Evolutionary conservation across 2,797 vertebrate genomes (phyloP), one percentile per base, ranked within the genome.

Genomic region (Siniperca obscura): DNA sequence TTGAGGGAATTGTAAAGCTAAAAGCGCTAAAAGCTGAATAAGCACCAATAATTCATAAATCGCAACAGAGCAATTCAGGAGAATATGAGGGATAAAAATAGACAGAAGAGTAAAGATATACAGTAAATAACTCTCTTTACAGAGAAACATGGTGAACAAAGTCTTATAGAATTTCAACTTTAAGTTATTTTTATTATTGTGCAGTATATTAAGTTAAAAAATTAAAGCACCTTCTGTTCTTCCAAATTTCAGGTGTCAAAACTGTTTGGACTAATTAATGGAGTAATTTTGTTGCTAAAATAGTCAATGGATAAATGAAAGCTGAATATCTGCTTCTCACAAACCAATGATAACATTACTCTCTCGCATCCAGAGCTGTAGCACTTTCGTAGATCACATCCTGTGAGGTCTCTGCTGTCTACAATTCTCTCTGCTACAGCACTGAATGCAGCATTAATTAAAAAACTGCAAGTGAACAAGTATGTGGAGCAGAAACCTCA

Each of bases 21-120:
- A 78, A 84, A 78, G 36, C 56, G 62, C 62, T 57, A 48, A 74
- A 48, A 57, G 79, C 36, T 0, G 3, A 62, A 72, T 60, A 52
- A 57, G 59, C 19, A 48, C 27, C 40, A 88, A 86, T 81, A 75
- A 83, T 76, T 86, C 36, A 83, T 80, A 38, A 82, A 71, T 25
- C 57, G 19, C 48, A 52, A 21, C 5, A 16, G 53, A 25, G 68
- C 59, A 25, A 16, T 85, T 87, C 50, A 83, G n/a, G 56, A 60
- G 14, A 85, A 85, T 14, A 66, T 40, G 19, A 57, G 46, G 60
- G 4, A 27, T 16, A 67, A 59, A 22, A 85, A 56, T n/a, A 80
- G 38, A 48, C 27, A 5, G 9, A 38, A 48, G 34, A 70, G 53
- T 12, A 71, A n/a, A 66, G 10, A 53, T 5, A 36, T 21, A 61